Evolutionary conservation across 2,113 vertebrate species (phyloP).

Genomic region (Montifringilla adamsi): DNA sequence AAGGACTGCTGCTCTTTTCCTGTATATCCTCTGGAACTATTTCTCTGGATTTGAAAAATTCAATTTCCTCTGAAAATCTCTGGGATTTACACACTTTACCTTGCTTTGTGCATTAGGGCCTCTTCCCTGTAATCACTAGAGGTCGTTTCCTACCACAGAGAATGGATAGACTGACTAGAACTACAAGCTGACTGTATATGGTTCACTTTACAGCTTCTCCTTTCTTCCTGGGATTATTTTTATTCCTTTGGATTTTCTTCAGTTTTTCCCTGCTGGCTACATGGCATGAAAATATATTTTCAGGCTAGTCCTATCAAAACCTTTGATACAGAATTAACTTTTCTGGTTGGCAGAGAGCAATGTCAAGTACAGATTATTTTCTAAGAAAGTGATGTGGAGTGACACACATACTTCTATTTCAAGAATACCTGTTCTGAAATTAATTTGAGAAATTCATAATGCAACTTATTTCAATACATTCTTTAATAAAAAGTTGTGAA

Average conservation of each 20-base stretch:
- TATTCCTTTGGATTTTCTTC: not conserved
- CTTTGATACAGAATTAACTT: not conserved
- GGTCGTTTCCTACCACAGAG: not conserved
- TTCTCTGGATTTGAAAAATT: not conserved
- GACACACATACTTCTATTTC: not conserved
- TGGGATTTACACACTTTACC: not conserved
- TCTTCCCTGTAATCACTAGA: not conserved
- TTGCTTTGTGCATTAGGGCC: not conserved
- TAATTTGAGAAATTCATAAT: not conserved
- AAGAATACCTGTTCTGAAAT: not conserved
- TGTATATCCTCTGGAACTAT: not conserved
- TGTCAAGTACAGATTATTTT: not conserved
- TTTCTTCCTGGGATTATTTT: not conserved
- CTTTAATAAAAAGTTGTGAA: not conserved
- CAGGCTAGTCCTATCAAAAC: not conserved
- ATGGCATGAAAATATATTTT: not conserved
- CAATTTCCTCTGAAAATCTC: not conserved
- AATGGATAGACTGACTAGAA: not conserved
- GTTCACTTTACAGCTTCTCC: not conserved
- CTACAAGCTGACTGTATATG: not conserved
- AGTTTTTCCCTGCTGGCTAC: not conserved
- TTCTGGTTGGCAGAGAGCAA: not conserved
- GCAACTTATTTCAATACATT: not conserved
- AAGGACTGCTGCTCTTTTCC: not conserved
- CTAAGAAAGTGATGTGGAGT: not conserved